phyloP scores from a whole-genome alignment of 2,888 invertebrate genomes.

The Volucella inflata region DNA sequence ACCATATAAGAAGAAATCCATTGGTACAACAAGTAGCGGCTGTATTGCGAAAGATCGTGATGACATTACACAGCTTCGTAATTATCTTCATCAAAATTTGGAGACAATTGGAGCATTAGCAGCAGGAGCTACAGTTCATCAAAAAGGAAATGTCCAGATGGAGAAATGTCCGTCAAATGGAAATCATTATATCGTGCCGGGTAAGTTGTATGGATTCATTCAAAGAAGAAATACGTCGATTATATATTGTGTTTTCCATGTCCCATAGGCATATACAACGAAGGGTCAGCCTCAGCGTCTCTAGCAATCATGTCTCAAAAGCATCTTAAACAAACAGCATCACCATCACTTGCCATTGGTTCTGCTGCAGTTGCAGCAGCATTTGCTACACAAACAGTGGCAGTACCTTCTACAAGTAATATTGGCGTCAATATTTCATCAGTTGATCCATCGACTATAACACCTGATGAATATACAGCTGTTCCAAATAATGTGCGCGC shows the following conservation, averaged over 20 bases:
- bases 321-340: conserved; percentile 79
- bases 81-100: conserved; percentile 80
- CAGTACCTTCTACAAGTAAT: conserved; percentile 69
- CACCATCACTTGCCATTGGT: conserved; percentile 73
- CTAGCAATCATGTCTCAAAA: conserved; percentile 83
- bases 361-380: conserved; percentile 77
- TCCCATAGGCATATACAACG: conserved; percentile 60
- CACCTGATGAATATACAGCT: conserved; percentile 32
- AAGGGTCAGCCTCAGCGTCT: conserved; percentile 84
- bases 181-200: conserved; percentile 61
- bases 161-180: conserved; percentile 59
- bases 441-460: conserved; percentile 32
- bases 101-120: conserved; percentile 46
- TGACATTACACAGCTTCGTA: conserved; percentile 90
- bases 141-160: conserved; percentile 42
- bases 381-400: conserved; percentile 45
- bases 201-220: conserved; percentile 43
- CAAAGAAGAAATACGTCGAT: not conserved
- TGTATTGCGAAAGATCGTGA: conserved; percentile 82
- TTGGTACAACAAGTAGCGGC: conserved; percentile 26
- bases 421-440: conserved; percentile 32
- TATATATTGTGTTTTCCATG: not conserved
- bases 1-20: conserved; percentile 57
- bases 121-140: conserved; percentile 30
- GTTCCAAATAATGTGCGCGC: conserved; percentile 49